Evolutionary conservation across 2,888 invertebrate genomes (phyloP).

Genomic region (Chrysodeixis includens): DNA sequence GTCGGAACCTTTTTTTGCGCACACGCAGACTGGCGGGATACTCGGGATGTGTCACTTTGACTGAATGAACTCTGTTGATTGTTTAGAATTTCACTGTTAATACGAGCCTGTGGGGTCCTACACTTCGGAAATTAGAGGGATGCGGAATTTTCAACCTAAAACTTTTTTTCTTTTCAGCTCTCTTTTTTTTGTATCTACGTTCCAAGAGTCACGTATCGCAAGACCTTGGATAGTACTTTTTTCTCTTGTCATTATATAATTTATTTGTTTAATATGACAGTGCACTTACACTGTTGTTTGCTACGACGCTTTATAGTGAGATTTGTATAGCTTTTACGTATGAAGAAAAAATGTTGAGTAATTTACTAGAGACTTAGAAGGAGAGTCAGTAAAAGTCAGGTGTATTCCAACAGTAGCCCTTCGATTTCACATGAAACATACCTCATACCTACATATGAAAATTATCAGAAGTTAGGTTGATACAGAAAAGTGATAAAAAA

Average conservation of each 20-base stretch:
- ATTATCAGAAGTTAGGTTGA: too few species aligned
- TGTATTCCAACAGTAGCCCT: too few species aligned
- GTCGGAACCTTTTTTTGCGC: slow-evolving; percentile 68
- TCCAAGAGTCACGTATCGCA: slow-evolving; percentile 1
- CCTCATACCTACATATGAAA: too few species aligned
- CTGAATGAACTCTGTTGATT: slow-evolving; percentile 66
- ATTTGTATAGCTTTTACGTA: not conserved
- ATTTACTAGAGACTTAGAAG: too few species aligned
- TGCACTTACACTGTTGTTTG: not conserved
- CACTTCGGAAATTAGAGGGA: not conserved
- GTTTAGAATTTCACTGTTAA: slow-evolving; percentile 52
- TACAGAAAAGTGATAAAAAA: too few species aligned
- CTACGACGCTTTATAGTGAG: not conserved
- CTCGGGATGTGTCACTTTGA: slow-evolving; percentile 77
- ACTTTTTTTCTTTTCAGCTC: not conserved
- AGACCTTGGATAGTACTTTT: not conserved
- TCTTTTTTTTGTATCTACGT: not conserved
- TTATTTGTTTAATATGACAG: not conserved
- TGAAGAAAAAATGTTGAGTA: not conserved
- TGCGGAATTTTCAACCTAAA: not conserved
- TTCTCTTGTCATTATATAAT: not conserved
- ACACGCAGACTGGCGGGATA: slow-evolving; percentile 64
- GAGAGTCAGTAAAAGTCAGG: too few species aligned
- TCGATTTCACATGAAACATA: too few species aligned
- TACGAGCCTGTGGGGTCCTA: slow-evolving; percentile 46